phyloP scores from a whole-genome alignment of 2,113 vertebrate species.

The Promerops cafer region DNA sequence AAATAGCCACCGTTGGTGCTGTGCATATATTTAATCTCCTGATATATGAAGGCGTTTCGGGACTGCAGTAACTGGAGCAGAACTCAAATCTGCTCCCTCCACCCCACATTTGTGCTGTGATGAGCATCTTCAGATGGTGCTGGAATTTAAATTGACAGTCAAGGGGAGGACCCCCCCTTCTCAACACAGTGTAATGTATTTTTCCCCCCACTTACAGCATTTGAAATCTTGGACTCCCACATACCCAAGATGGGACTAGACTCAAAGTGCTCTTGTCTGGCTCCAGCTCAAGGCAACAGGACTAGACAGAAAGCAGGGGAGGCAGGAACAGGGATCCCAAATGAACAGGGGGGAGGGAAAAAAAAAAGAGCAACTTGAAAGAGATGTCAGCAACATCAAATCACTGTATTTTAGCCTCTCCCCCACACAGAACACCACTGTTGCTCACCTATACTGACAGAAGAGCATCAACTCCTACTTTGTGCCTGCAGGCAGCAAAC shows the following conservation, averaged over 20 bases:
- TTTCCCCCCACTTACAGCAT: not conserved
- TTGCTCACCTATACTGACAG: constrained; percentile 22
- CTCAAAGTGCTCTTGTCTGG: constrained; percentile 21
- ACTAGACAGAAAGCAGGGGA: not conserved
- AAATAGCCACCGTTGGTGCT: not conserved
- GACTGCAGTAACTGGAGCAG: constrained; percentile 29
- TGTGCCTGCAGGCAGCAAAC: constrained; percentile 23
- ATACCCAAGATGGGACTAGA: not conserved
- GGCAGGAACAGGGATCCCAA: not conserved
- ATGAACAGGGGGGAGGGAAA: rapidly evolving
- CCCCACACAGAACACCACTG: not conserved
- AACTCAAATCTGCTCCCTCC: not conserved
- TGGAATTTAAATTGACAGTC: not conserved
- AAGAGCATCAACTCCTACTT: constrained; percentile 25
- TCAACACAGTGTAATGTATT: not conserved
- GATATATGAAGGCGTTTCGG: not conserved
- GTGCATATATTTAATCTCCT: not conserved
- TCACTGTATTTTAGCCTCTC: not conserved
- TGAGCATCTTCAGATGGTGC: not conserved
- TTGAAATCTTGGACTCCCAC: not conserved
- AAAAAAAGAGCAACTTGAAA: not conserved
- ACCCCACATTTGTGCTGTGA: not conserved
- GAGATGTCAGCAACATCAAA: constrained; percentile 20
- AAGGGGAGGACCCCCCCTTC: not conserved
- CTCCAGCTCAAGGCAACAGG: constrained; percentile 31